Base-by-base conservation (phyloP, 1,140 invertebrate species). In the Macrobrachium nipponense region DNA sequence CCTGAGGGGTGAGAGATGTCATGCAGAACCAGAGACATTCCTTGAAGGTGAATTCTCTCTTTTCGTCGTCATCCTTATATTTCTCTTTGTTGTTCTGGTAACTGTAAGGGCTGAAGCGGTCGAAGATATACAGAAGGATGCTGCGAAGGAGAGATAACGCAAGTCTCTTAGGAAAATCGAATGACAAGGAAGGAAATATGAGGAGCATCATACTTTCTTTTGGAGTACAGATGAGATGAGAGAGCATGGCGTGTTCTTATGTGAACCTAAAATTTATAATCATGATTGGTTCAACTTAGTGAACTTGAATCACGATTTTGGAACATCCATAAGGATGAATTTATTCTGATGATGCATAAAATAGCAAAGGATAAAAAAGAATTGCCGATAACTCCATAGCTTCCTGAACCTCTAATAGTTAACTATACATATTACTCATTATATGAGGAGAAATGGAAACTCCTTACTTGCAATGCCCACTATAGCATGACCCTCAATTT, bases 1-100 rank as follows among this genome's bases (percentile, higher is more conserved):
- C 94, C 92, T 99, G 98, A 0, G 98, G 98, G 0, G 98, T 99
- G 11, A 99, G 90, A 0, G 97, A 99, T 27, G 98, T 99, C 97
- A 99, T 99, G 90, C 98, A 99, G 91, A 99, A 99, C 98, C 98
- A 99, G 0, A 99, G 92, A 90, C 97, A 98, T 91, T 99, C 98
- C 90, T 98, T 98, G 4, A 99, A 91, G 27, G 95, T 98, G 89
- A 99, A 99, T 90, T 98, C 96, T 18, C 98, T 92, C 90, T 98
- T 98, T 90, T 99, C 98, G 82, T 97, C 96, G 87, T 98, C 97
- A 88, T 98, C 95, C 91, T 96, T 96, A 90, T 98, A 98, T 89
- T 97, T 97, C 76, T 97, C 95, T 18, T 95, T 92, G 90, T 98
- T 98, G 90, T 99, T 99, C 90, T 98, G 97, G 89, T 97, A 98